phyloP scores from a whole-genome alignment of 2,888 invertebrate genomes.

The Gastrophysa polygoni region DNA sequence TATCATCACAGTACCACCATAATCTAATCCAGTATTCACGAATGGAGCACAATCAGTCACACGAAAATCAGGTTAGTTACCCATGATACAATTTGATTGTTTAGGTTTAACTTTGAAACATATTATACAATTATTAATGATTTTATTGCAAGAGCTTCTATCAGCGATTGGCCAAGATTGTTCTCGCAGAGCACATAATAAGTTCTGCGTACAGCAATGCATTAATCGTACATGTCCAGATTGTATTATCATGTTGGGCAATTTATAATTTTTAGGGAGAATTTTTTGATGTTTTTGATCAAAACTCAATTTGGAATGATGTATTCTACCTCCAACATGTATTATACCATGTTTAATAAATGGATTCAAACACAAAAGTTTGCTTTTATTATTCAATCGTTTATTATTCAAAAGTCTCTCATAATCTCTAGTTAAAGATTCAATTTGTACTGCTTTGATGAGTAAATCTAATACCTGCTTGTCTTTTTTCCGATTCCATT shows the following conservation, averaged over 20 bases:
- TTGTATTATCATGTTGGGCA: not conserved
- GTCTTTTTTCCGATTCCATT: conserved; percentile 7
- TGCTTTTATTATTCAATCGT: not conserved
- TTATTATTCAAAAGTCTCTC: not conserved
- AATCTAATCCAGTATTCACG: conserved; percentile 11
- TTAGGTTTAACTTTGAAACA: conserved; percentile 16
- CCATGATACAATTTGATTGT: conserved; percentile 4
- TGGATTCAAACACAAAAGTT: conserved; percentile 1
- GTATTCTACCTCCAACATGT: not conserved
- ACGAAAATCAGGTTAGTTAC: conserved; percentile 4
- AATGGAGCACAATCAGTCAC: conserved; percentile 8
- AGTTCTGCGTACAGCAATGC: not conserved
- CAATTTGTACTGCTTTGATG: conserved; percentile 9
- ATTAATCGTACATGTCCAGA: not conserved
- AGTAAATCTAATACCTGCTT: not conserved
- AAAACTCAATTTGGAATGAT: not conserved
- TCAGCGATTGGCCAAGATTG: conserved; percentile 15
- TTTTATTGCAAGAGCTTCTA: conserved; percentile 6
- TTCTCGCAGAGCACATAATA: conserved; percentile 8
- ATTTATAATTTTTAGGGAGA: not conserved
- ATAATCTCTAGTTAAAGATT: conserved; percentile 13
- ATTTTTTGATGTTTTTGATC: conserved; percentile 3
- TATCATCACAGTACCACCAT: conserved; percentile 5
- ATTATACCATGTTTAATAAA: conserved; percentile 1
- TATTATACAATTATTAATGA: conserved; percentile 6